Evolutionary conservation across 2,113 vertebrate genomes (phyloP).

Genomic region (Cryptotis parvus): DNA sequence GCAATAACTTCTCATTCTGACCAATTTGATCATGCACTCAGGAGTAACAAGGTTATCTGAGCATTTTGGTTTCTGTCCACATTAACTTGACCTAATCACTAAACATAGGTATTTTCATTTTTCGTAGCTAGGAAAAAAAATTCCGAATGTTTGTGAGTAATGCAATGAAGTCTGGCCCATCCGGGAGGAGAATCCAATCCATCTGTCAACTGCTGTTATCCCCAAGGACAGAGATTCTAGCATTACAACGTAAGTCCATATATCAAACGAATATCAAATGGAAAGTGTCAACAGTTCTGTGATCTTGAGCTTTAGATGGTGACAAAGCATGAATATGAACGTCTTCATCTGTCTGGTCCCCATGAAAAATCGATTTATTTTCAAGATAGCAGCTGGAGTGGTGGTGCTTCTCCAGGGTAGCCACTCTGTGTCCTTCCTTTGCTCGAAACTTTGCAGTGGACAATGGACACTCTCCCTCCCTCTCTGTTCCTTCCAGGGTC

Average conservation of each 20-base stretch:
- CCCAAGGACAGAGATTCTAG: slow-evolving; percentile 12
- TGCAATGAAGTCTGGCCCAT: not conserved
- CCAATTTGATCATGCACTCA: not conserved
- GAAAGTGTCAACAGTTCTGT: slow-evolving; percentile 5
- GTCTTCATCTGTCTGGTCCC: not conserved
- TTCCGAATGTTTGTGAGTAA: not conserved
- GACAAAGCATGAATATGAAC: not conserved
- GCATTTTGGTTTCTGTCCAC: not conserved
- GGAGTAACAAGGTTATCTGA: not conserved
- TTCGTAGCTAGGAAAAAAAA: slow-evolving; percentile 8
- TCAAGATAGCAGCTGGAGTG: not conserved
- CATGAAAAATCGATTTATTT: not conserved
- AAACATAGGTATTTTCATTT: not conserved
- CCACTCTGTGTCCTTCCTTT: not conserved
- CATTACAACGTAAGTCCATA: not conserved
- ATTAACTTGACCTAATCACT: not conserved
- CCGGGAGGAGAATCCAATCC: slow-evolving; percentile 25
- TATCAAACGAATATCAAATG: not conserved
- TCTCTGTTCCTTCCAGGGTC: not conserved
- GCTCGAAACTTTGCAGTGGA: not conserved
- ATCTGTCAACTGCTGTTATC: not conserved
- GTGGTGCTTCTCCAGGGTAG: not conserved
- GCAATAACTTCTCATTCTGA: not conserved
- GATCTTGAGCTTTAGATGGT: slow-evolving; percentile 34
- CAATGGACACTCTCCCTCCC: not conserved